Base-by-base conservation (phyloP, 2,888 invertebrate species). In the Sinelater perroti region DNA sequence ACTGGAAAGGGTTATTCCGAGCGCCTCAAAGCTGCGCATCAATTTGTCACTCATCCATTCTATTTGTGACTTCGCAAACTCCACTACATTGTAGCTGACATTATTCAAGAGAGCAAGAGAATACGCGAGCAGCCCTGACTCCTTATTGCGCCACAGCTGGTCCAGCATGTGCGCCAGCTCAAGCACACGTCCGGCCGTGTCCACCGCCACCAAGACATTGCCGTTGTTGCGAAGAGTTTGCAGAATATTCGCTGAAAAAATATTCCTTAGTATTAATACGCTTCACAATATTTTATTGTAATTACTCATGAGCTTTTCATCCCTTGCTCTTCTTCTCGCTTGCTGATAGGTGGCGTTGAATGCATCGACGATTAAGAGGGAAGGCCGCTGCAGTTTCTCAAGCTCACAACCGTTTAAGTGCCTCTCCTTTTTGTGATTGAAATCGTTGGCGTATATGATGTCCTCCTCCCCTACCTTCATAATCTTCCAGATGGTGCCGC, bases 21-120 rank as follows among this genome's bases (percentile, higher is more conserved):
- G 92, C 92, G 0, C 92, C 93, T 95, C 94, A 74, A 95, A 94
- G 47, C 90, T 90, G 59, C 95, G 87, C 83, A 97, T 95, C 31
- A 99, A 81, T 74, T 97, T 98, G 73, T 99, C 98, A 74, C 96
- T 96, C 99, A 99, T 99, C 99, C 98, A 99, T 80, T 99, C 99
- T 66, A 99, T 96, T 85, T 91, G 96, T 0, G 96, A 96, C 77
- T 98, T 99, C 1, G 99, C 98, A 79, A 98, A 98, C 78, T 98
- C 98, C 1, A 98, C 93, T 0, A 98, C 98, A 75, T 98, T 98
- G 72, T 97, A 98, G 75, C 96, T 95, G 57, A 99, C 97, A 75
- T 98, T 97, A 69, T 94, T 98, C 1, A 99, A 81, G 51, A 99
- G 81, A 0, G 96, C 94, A 44, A 99, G 79, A 0, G 96, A 95